These are phyloP conservation scores for Artemia franciscana DNA, from an alignment of 1,140 invertebrate species.

Conservation along the genomic window DNA sequence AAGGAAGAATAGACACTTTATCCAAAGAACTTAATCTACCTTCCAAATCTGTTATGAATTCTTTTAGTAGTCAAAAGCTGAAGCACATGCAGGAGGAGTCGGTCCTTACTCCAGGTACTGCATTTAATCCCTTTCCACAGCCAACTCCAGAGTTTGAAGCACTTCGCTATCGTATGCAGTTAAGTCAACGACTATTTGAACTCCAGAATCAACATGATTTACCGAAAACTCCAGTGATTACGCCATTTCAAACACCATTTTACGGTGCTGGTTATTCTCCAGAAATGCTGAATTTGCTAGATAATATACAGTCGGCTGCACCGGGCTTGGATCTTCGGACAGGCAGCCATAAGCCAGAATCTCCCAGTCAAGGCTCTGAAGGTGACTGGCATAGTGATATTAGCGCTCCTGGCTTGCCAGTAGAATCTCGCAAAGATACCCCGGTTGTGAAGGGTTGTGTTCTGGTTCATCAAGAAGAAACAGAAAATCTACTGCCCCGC, in stretches of 20 bases:
- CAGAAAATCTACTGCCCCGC: conserved; percentile 77
- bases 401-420: conserved; percentile 16
- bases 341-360: not conserved
- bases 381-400: conserved; percentile 26
- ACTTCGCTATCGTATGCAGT: conserved; percentile 59
- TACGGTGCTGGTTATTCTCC: conserved; percentile 46
- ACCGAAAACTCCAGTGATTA: conserved; percentile 26
- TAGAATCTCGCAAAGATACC: conserved; percentile 9
- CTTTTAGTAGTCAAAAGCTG: conserved; percentile 96
- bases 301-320: conserved; percentile 9
- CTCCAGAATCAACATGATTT: conserved; percentile 39
- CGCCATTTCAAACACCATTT: conserved; percentile 41
- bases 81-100: conserved; percentile 43
- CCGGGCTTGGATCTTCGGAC: conserved; percentile 12
- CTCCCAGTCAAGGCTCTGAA: conserved; percentile 12
- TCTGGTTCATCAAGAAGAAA: conserved; percentile 27
- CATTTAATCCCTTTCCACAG: not conserved
- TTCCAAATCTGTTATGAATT: conserved; percentile 88
- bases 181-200: conserved; percentile 64
- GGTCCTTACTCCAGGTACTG: not conserved
- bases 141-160: conserved; percentile 31
- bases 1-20: conserved; percentile 81
- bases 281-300: conserved; percentile 30
- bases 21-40: conserved; percentile 74
- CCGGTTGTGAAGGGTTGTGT: conserved; percentile 13